phyloP scores from a whole-genome alignment of 2,113 vertebrate species.

The Protobothrops flavoviridis region DNA sequence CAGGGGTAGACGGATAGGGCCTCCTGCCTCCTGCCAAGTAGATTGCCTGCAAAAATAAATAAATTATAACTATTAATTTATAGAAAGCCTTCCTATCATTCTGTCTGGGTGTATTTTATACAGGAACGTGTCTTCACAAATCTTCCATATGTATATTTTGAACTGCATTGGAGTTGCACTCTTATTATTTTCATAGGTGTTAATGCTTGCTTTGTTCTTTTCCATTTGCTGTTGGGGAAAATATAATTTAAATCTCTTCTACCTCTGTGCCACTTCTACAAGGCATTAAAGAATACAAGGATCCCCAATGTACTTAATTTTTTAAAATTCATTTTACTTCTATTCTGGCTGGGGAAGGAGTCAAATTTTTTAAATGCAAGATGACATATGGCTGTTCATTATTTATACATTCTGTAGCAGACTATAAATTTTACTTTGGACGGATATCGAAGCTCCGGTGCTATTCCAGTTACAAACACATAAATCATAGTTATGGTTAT shows the following conservation, averaged over 20 bases:
- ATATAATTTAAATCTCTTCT: slow-evolving; percentile 65
- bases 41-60: neutral
- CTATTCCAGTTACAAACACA: slow-evolving; percentile 77
- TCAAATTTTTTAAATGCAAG: slow-evolving; percentile 77
- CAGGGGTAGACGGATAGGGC: neutral
- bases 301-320: slow-evolving; percentile 73
- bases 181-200: neutral
- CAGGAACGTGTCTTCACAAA: neutral
- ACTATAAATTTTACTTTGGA: slow-evolving; percentile 82
- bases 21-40: neutral
- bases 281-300: slow-evolving; percentile 66
- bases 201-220: slow-evolving; percentile 50
- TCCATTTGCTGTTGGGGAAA: slow-evolving; percentile 50
- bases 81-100: neutral
- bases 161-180: neutral
- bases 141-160: neutral
- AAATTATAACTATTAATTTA: neutral
- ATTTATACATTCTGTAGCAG: slow-evolving; percentile 82
- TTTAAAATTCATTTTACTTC: slow-evolving; percentile 74
- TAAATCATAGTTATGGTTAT: slow-evolving; percentile 81
- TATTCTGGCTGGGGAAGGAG: slow-evolving; percentile 66
- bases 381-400: slow-evolving; percentile 82
- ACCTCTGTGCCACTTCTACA: slow-evolving; percentile 57
- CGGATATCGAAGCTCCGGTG: slow-evolving; percentile 74
- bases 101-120: neutral